Base-by-base conservation (phyloP, 2,797 vertebrate genomes). In the Amniataba percoides region DNA sequence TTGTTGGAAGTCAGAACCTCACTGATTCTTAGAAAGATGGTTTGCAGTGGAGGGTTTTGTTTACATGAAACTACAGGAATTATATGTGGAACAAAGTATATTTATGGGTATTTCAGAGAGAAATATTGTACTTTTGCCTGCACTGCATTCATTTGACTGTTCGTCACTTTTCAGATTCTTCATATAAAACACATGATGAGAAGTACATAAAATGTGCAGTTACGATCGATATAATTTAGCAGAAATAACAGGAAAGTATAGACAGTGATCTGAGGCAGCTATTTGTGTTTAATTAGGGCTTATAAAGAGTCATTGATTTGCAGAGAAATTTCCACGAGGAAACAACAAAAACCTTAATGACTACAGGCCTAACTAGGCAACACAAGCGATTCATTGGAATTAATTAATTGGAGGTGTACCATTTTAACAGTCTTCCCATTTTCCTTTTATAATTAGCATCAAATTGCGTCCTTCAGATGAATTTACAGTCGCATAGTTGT, bases 401-500 rank as follows among this genome's bases (percentile, higher is more conserved):
- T 0, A 53, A n/a, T 39, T 14, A 23, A 21, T n/a, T 23, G 13
- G 14, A 34, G 18, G 39, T 27, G 51, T 2, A 43, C 5, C 51
- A 19, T 40, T 43, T 59, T 43, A 23, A 31, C 23, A 31, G 16
- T 16, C 11, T 39, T n/a, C 34, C 31, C 1, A 12, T 36, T 39
- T 59, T 21, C 18, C 13, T 18, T 31, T 31, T 31, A 31, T 6
- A 18, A 81, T 56, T 62, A 48, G 25, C 15, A 14, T 12, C 46
- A 46, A 45, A 46, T 62, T 31, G 64, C 63, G 43, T 43, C 25
- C 11, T 43, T 49, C 13, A 49, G 34, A 56, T 61, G 34, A 61
- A 60, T 36, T 57, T n/a, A 11, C 7, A 15, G 57, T 40, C 15
- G 6, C 23, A 40, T 18, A 40, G 19, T 59, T 21, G 27, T 15